Percentiles rank a stretch among this genome's conserved stretches.
These are phyloP conservation scores for Hypselothyrea guttata DNA, from an alignment of 2,888 invertebrate species.

Conservation along the genomic window DNA sequence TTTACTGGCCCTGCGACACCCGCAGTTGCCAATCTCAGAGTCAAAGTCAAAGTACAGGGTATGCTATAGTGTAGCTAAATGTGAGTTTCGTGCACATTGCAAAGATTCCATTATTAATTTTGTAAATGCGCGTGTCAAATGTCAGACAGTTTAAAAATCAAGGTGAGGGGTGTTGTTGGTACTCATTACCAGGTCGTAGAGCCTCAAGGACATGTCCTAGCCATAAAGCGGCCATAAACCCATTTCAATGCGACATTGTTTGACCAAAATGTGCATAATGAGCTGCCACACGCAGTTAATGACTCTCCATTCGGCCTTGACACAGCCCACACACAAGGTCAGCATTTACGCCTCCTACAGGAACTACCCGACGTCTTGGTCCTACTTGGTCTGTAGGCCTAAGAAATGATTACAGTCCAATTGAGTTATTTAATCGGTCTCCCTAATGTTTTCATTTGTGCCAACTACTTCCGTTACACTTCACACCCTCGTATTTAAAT, in stretches of 20 bases:
- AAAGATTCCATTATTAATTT: conserved; percentile 68
- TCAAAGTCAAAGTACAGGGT: conserved; percentile 1
- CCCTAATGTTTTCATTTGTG: conserved; percentile 59
- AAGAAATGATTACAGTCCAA: conserved; percentile 35
- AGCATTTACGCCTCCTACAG: neutral
- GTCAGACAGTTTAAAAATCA: conserved; percentile 61
- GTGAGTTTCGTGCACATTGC: conserved; percentile 25
- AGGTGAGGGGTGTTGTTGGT: conserved; percentile 53
- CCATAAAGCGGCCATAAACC: conserved; percentile 54
- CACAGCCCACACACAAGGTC: conserved; percentile 35
- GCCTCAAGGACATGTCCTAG: conserved; percentile 48
- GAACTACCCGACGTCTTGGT: conserved; percentile 11
- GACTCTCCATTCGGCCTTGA: conserved; percentile 55
- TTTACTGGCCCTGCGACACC: conserved; percentile 66
- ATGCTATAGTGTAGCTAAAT: too few species aligned
- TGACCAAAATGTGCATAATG: conserved; percentile 70
- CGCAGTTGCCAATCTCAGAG: conserved; percentile 51
- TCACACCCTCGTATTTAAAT: conserved; percentile 16
- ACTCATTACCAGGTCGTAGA: conserved; percentile 40
- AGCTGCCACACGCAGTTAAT: conserved; percentile 81
- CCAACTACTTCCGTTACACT: conserved; percentile 62
- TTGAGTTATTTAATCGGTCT: conserved; percentile 55
- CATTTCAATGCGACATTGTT: conserved; percentile 63
- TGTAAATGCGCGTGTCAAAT: conserved; percentile 75
- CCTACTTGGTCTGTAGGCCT: neutral